A percentile compares a stretch with the other conserved stretches of the same genome.
Evolutionary conservation across 2,888 invertebrate species (phyloP).

Genomic region (Dorcus parallelipipedus): DNA sequence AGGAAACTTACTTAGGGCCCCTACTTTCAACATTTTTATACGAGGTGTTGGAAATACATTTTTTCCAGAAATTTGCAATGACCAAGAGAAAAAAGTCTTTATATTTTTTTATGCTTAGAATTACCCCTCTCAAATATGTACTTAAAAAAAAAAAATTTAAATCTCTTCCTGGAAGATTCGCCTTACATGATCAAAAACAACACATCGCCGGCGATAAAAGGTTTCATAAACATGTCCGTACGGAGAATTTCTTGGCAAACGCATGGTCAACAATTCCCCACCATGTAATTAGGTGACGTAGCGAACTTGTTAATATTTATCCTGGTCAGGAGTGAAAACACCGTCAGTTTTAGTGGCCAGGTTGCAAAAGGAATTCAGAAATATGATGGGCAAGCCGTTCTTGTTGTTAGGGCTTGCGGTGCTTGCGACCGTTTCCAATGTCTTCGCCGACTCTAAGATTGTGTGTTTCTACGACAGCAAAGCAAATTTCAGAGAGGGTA

Average conservation of each 20-base stretch:
- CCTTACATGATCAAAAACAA: background rate
- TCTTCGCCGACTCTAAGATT: constrained; percentile 55
- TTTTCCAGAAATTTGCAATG: no score
- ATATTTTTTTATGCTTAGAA: no score
- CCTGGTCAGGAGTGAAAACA: background rate
- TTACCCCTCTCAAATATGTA: no score
- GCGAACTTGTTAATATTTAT: constrained; percentile 4
- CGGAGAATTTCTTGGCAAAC: background rate
- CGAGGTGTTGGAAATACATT: no score
- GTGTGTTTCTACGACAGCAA: constrained; percentile 72
- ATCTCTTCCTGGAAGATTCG: no score
- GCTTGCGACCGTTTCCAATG: constrained; percentile 21
- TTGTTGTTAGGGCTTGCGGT: constrained; percentile 20
- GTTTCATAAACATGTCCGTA: background rate
- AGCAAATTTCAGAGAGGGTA: constrained; percentile 66
- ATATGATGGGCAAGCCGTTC: background rate
- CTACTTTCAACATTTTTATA: no score
- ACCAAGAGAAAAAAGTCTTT: no score
- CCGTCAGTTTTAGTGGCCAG: constrained; percentile 2
- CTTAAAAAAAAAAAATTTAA: no score
- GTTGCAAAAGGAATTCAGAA: constrained; percentile 3
- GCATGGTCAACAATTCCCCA: constrained; percentile 3
- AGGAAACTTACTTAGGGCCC: no score
- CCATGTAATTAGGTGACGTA: constrained; percentile 7
- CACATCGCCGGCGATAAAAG: background rate